These are phyloP conservation scores for Branchinecta lindahli DNA, from an alignment of 1,140 invertebrate genomes.

Conservation along the genomic window DNA sequence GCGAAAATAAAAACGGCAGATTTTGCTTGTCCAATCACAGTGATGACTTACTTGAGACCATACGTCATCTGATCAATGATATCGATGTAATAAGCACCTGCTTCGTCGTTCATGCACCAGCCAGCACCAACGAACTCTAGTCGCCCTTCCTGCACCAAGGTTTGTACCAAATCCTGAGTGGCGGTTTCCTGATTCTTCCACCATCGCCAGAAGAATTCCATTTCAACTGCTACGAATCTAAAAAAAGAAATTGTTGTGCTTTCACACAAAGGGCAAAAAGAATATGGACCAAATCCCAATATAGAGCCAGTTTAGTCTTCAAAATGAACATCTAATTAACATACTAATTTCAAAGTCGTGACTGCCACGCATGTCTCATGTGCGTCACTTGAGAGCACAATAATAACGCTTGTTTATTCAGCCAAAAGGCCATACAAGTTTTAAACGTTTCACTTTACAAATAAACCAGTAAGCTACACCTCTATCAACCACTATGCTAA, in stretches of 20 bases:
- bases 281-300: neutral
- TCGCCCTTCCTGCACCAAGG: slow-evolving; percentile 30
- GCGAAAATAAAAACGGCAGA: no score
- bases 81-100: slow-evolving; percentile 29
- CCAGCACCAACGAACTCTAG: slow-evolving; percentile 39
- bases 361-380: no score
- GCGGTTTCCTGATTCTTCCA: slow-evolving; percentile 32
- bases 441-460: no score
- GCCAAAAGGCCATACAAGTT: no score
- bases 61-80: slow-evolving; percentile 41
- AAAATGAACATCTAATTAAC: neutral
- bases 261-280: neutral
- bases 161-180: slow-evolving; percentile 29
- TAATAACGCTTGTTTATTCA: no score
- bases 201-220: slow-evolving; percentile 42
- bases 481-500: no score
- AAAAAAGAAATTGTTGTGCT: slow-evolving; percentile 20
- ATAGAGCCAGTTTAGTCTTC: neutral
- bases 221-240: slow-evolving; percentile 33
- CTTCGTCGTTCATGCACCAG: slow-evolving; percentile 29
- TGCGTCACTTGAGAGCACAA: no score
- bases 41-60: slow-evolving; percentile 28
- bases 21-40: no score
- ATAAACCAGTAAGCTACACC: no score
- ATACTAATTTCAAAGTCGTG: neutral